A percentile compares a stretch with the other conserved stretches of the same genome.
Evolutionary conservation across 2,888 invertebrate genomes (phyloP).

Genomic region (Gandaritis pyraliata): DNA sequence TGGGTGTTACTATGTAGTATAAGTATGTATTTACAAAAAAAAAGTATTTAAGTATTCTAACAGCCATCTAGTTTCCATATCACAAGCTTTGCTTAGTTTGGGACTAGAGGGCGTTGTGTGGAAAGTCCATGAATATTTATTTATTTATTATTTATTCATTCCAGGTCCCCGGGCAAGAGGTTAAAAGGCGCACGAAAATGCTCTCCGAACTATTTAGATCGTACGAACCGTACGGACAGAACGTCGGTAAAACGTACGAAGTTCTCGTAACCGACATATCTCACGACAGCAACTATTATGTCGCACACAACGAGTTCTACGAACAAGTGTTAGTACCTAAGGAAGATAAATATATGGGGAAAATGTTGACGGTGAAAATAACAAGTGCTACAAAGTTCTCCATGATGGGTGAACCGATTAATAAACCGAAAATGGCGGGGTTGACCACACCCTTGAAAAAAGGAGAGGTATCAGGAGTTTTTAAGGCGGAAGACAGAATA

Average conservation of each 20-base stretch:
- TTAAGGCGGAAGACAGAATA: conserved; percentile 43
- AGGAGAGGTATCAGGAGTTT: conserved; percentile 83
- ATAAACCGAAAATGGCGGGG: conserved; percentile 81
- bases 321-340: conserved; percentile 95
- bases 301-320: conserved; percentile 97
- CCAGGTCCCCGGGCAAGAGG: conserved; percentile 91
- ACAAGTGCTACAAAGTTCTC: conserved; percentile 89
- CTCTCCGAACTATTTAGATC: conserved; percentile 95
- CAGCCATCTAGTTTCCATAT: too few relatives aligned
- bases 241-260: conserved; percentile 87
- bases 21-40: too few relatives aligned
- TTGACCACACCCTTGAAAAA: conserved; percentile 80
- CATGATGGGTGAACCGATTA: conserved; percentile 88
- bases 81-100: too few relatives aligned
- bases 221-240: conserved; percentile 92
- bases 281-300: conserved; percentile 94
- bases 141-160: not conserved
- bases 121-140: too few relatives aligned
- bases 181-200: conserved; percentile 94
- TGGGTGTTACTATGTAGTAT: too few relatives aligned
- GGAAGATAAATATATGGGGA: conserved; percentile 91
- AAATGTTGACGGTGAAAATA: conserved; percentile 91
- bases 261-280: conserved; percentile 97
- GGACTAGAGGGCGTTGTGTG: too few relatives aligned
- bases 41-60: too few relatives aligned